These are phyloP conservation scores for Cerastis leucographa DNA, from an alignment of 2,888 invertebrate species.

Conservation along the genomic window DNA sequence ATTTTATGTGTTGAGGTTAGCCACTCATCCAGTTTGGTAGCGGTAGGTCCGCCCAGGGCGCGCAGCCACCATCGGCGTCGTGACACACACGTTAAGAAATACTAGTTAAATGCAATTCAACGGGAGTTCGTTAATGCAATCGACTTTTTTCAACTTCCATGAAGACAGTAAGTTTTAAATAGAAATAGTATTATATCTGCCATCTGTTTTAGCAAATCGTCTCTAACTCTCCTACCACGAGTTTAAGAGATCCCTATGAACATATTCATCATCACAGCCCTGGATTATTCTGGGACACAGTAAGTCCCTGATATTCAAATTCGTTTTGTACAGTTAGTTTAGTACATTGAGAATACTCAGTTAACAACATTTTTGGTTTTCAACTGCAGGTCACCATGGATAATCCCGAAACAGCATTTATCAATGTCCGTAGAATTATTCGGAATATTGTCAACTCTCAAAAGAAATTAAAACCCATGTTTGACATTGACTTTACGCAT, in stretches of 20 bases:
- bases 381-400: constrained; percentile 81
- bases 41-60: not conserved
- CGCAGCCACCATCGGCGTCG: too few species aligned
- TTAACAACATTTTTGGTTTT: not conserved
- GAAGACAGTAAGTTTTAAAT: not conserved
- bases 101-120: not conserved
- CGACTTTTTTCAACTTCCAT: not conserved
- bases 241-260: constrained; percentile 81
- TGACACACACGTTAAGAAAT: constrained; percentile 6
- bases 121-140: not conserved
- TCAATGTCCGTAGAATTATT: constrained; percentile 80
- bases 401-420: constrained; percentile 78
- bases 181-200: not conserved
- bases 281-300: constrained; percentile 85
- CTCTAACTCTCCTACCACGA: constrained; percentile 70
- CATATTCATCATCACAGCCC: constrained; percentile 80
- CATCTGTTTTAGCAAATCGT: constrained; percentile 21
- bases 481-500: constrained; percentile 82
- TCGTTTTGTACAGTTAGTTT: too few species aligned
- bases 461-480: constrained; percentile 79
- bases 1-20: not conserved
- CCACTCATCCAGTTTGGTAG: not conserved
- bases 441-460: constrained; percentile 80
- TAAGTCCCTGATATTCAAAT: constrained; percentile 67
- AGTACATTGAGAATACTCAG: not conserved